Percentiles rank a stretch among this genome's conserved stretches.
phyloP scores from a whole-genome alignment of 2,113 vertebrate genomes.

The Psammodynastes pulverulentus region DNA sequence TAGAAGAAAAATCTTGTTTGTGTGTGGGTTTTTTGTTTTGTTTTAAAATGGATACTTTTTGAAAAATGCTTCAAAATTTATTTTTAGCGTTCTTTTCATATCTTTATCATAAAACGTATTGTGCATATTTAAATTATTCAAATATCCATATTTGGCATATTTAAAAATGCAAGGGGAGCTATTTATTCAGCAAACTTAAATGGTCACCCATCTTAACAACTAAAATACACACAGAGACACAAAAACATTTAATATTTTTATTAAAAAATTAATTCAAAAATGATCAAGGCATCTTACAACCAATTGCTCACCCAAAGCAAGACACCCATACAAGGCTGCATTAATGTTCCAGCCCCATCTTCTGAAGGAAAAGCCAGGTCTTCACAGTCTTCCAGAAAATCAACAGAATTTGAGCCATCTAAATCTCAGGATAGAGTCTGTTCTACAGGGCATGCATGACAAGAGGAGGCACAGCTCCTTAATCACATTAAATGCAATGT shows the following conservation, averaged over 20 bases:
- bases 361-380: background rate
- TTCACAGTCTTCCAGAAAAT: background rate
- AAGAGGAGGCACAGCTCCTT: background rate
- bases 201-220: background rate
- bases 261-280: background rate
- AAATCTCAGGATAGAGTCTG: background rate
- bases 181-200: too few relatives aligned
- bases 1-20: background rate
- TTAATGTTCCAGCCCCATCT: background rate
- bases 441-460: background rate
- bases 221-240: background rate
- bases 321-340: background rate
- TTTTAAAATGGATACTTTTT: too few relatives aligned
- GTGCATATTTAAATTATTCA: too few relatives aligned
- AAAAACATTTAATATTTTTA: too few relatives aligned
- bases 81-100: too few relatives aligned
- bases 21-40: too few relatives aligned
- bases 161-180: too few relatives aligned
- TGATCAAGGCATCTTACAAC: background rate
- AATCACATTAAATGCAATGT: background rate
- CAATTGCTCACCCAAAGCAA: background rate
- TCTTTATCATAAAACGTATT: too few relatives aligned
- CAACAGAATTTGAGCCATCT: background rate
- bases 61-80: too few relatives aligned
- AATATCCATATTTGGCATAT: too few relatives aligned